A percentile compares a stretch with the other conserved stretches of the same genome.
These are phyloP conservation scores for Tridacna gigas DNA, from an alignment of 2,888 invertebrate species.

Conservation along the genomic window DNA sequence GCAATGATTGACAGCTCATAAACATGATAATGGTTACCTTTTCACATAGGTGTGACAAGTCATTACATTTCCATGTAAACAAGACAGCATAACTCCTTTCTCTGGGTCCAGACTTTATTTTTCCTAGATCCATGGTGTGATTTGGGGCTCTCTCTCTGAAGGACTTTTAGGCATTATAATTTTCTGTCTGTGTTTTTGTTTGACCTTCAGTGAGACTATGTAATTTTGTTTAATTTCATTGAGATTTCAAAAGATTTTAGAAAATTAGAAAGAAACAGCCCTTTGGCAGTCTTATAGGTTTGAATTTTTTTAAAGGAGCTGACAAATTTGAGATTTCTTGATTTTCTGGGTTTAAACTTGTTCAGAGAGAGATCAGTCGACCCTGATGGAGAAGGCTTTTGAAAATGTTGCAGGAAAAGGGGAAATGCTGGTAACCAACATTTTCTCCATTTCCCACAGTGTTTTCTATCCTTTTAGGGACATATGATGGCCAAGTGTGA, in stretches of 20 bases:
- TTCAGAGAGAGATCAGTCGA: too few relatives aligned
- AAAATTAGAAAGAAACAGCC: slow-evolving; percentile 1
- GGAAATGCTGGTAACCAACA: too few relatives aligned
- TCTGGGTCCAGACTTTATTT: slow-evolving; percentile 13
- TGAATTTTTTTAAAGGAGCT: too few relatives aligned
- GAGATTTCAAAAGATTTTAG: neutral
- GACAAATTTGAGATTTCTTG: too few relatives aligned
- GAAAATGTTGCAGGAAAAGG: too few relatives aligned
- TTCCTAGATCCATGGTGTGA: slow-evolving; percentile 20
- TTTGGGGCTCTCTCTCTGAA: neutral
- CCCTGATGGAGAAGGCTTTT: too few relatives aligned
- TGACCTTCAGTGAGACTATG: slow-evolving; percentile 14
- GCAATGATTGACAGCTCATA: slow-evolving; percentile 24
- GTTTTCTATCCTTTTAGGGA: too few relatives aligned
- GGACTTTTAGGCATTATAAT: slow-evolving; percentile 26
- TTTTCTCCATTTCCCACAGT: too few relatives aligned
- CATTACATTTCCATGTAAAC: slow-evolving; percentile 18
- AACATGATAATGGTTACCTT: slow-evolving; percentile 22
- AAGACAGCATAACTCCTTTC: slow-evolving; percentile 7
- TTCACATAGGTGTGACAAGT: slow-evolving; percentile 18
- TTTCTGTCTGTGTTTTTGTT: slow-evolving; percentile 45
- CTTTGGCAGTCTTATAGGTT: neutral
- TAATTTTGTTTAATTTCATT: slow-evolving; percentile 6
- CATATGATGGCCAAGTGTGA: too few relatives aligned
- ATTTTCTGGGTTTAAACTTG: too few relatives aligned